Evolutionary conservation across 2,113 vertebrate species (phyloP), one percentile per base, ranked within the genome.

Genomic region (Hucho hucho): DNA sequence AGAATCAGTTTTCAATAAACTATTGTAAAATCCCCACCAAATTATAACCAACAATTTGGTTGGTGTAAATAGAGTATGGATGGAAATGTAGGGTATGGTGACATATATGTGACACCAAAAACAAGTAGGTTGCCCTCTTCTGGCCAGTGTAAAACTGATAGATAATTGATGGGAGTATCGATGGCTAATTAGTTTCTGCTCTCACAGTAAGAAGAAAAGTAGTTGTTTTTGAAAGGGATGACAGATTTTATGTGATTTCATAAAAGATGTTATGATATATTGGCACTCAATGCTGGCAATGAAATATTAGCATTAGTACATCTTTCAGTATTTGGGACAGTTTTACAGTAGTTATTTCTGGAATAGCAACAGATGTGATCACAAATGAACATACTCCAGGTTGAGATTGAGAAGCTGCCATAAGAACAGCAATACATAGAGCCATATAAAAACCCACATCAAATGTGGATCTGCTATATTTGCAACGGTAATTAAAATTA

Each of bases 401-500:
- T 61, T 24, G n/a, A 61, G 18, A 53, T 53, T 18, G 37, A 61
- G n/a, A 61, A 53, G 49, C 13, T 18, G 58, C n/a, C 24, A 22
- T 61, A 22, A 61, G n/a, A 22, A 56, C 13, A 56, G 16, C 5
- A 61, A n/a, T 61, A 22, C n/a, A 22, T 61, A 49, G 2, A 49
- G 13, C 13, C 20, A 59, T 14, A 58, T n/a, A 20, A 20, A 53
- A 53, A 11, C 47, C 14, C 47, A 37, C 37, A 43, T 43, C 0
- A 56, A 82, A 81, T 77, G 73, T 74, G 13, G 69, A 82, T 79
- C 69, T 70, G 69, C n/a, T 9, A 12, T 6, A 84, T 74, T 78
- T 75, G 80, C 73, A 81, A 74, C 82, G 78, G 49, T 82, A 84
- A 84, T 82, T 80, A 64, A 81, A 71, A 25, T 4, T 65, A 73